Conservation (phyloP, 2,888 invertebrate genomes). For the Sinhomidia bicolor region DNA sequence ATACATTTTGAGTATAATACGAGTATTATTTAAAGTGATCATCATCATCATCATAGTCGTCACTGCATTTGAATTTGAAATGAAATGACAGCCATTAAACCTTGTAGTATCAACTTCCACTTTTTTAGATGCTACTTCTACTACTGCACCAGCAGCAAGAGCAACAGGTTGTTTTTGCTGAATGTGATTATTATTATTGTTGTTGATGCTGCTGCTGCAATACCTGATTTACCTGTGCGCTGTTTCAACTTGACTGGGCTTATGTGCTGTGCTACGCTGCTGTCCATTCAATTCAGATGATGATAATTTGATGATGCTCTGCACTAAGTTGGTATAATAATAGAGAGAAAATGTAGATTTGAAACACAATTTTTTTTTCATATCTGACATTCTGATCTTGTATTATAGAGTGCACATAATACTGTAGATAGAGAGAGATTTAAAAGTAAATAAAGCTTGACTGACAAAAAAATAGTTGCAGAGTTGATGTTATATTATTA, state of each 20-base stretch:
- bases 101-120: conserved; percentile 71
- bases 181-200: conserved; percentile 38
- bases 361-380: conserved; percentile 16
- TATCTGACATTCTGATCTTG: conserved; percentile 45
- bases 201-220: too few species aligned
- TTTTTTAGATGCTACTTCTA: conserved; percentile 13
- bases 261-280: conserved; percentile 21
- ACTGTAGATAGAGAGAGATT: not conserved
- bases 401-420: not conserved
- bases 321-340: conserved; percentile 30
- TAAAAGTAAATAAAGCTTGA: not conserved
- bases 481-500: too few species aligned
- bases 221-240: conserved; percentile 65
- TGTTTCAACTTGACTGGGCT: conserved; percentile 34
- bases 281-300: not conserved
- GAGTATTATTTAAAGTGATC: conserved; percentile 29
- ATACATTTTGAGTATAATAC: not conserved
- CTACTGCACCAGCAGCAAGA: conserved; percentile 8
- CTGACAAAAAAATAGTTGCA: not conserved
- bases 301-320: not conserved
- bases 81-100: conserved; percentile 71
- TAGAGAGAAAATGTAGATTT: conserved; percentile 41
- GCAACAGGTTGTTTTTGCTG: conserved; percentile 63
- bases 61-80: conserved; percentile 3
- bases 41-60: conserved; percentile 6